A percentile compares a stretch with the other conserved stretches of the same genome.
These are phyloP conservation scores for Sylvietta virens DNA, from an alignment of 2,113 vertebrate genomes.

Conservation along the genomic window DNA sequence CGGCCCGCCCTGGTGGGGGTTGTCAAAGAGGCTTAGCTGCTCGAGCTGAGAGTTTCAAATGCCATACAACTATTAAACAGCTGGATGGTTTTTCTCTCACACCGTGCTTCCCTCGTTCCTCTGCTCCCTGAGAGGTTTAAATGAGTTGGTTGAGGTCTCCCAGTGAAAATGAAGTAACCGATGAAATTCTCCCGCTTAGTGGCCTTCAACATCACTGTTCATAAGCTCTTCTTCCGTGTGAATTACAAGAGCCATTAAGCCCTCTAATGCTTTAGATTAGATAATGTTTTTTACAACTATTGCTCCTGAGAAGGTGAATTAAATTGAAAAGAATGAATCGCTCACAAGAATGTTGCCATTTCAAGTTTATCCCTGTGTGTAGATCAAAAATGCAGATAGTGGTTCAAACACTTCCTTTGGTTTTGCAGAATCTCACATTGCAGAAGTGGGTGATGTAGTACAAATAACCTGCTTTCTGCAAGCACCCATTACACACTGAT, in stretches of 20 bases:
- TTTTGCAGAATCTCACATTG: not conserved
- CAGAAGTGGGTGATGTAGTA: not conserved
- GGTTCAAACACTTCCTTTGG: not conserved
- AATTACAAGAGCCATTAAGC: not conserved
- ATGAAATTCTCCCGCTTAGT: not conserved
- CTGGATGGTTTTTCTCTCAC: not conserved
- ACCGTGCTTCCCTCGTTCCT: not conserved
- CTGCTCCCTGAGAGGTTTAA: not conserved
- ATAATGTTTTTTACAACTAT: not conserved
- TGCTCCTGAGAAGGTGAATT: not conserved
- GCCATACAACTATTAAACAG: constrained; percentile 36
- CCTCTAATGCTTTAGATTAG: not conserved
- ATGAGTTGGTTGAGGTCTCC: not conserved
- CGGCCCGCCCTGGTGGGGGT: constrained; percentile 93
- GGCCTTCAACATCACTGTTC: not conserved
- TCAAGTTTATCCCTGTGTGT: not conserved
- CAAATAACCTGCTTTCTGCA: not conserved
- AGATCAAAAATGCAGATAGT: not conserved
- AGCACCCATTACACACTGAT: not conserved
- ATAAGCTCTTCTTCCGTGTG: not conserved
- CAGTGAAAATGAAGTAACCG: not conserved
- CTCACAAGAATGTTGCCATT: not conserved
- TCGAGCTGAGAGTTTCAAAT: not conserved
- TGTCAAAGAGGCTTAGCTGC: constrained; percentile 81
- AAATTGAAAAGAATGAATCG: not conserved